Evolutionary conservation across 2,113 vertebrate species (phyloP), one percentile per base, ranked within the genome.

Genomic region (Melanocharis versteri): DNA sequence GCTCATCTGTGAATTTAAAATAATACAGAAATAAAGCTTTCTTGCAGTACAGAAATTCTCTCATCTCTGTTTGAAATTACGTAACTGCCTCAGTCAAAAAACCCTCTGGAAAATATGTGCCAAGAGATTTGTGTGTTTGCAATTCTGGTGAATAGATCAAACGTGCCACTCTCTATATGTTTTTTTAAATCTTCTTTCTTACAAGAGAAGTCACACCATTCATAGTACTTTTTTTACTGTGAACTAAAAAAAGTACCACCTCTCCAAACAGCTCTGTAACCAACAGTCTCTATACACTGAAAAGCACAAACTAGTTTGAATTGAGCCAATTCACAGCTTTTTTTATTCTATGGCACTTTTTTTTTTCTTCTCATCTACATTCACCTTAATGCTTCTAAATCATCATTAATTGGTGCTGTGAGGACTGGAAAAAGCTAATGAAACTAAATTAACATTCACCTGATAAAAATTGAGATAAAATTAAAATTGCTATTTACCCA

Each of bases 31-130:
- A 76, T 83, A 92, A 83, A 86, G 15, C 56, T 89, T 68, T 66
- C 40, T 78, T 64, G 22, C 51, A 56, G n/a, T 76, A 66, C 56
- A 85, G 60, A 93, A 91, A 71, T 94, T 73, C 60, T 93, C 51
- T 94, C 51, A 94, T 94, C 54, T 87, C 64, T 82, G 42, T 91
- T 89, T 87, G 83, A 93, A 96, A 87, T 95, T 79, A 87, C 0
- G 0, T 73, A 83, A 85, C 48, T 44, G 9, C 30, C 42, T 92
- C 69, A 66, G 54, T 64, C 81, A 93, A 91, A 90, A 96, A 95
- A 35, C 20, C 47, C 40, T 70, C 50, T 78, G 71, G 44, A 95
- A 96, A 95, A 89, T 47, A 80, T 1, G 1, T 93, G 68, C 23
- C 40, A 57, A 76, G 72, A 61, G 65, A 89, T 93, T 47, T 91